Evolutionary conservation across 2,888 invertebrate genomes (phyloP), one percentile per base, ranked within the genome.

Genomic region (Conus canariensis): DNA sequence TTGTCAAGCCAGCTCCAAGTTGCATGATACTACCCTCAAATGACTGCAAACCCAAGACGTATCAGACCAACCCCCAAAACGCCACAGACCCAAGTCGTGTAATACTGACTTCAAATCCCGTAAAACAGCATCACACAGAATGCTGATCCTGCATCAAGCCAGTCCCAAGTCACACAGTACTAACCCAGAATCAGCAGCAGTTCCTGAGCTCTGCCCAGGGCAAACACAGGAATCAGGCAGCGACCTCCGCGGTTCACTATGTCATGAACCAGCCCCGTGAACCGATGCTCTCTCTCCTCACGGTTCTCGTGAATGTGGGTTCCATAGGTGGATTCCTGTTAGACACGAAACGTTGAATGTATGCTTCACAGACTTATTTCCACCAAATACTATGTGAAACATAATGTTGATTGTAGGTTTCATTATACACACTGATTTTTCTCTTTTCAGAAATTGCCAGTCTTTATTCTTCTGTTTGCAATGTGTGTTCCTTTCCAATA

Each of bases 251-350:
- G 97, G 94, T 97, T 97, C 5, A 99, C 99, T 93, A 99, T 99
- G 96, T 99, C 99, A 95, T 99, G 98, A 74, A 99, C 99, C 64
- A 99, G 97, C 87, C 97, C 97, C 1, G 99, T 99, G 96, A 99
- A 99, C 80, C 99, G 97, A 90, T 97, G 94, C 96, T 99, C 99
- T 58, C 99, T 97, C 95, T 99, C 99, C 95, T 99, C 99, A 12
- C 99, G 97, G 95, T 99, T 99, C 96, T 99, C 99, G 96, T 99
- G 99, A 92, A 99, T 98, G 96, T 99, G 99, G 0, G 99, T 99
- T 56, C 99, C 99, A 96, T 99, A 99, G 0, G 99, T 99, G 0
- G 99, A 99, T 96, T 99, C 99, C 98, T 98, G 67, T 12, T 19
- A 88, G 45, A 45, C 45, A 45, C 45, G 4, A 12, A 88, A 64